Evolutionary conservation across 2,888 invertebrate species (phyloP), one percentile per base, ranked within the genome.

Genomic region (Hydrotaea diabolus): DNA sequence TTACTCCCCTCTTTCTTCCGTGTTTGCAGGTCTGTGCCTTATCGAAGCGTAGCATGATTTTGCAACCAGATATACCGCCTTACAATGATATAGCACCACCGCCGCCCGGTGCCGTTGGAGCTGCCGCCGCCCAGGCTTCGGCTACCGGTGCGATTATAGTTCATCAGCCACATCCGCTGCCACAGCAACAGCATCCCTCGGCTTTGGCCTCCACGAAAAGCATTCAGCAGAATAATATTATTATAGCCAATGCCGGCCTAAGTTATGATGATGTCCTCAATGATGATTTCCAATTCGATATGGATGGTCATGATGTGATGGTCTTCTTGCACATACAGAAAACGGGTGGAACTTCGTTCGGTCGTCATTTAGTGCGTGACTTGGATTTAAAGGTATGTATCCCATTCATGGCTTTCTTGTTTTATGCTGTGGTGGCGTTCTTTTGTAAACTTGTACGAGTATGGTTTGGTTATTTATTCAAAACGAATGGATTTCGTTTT

Each of bases 261-360:
- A 97, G 97, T 88, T 97, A 97, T 91, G 97, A 97, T 91, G 97
- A 97, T 92, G 95, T 97, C 89, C 94, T 97, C 78, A 96, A 96
- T 91, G 97, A 97, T 91, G 96, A 96, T 93, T 97, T 97, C 92
- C 95, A 96, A 89, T 97, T 97, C 93, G 96, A 97, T 92, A 96
- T 97, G 93, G 96, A 96, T 91, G 97, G 96, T 13, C 96, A 97
- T 90, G 99, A 99, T 93, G 99, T 99, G 79, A 96, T 99, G 94
- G 99, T 99, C 95, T 99, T 94, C 93, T 90, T 99, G 87, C 99
- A 99, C 92, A 99, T 99, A 92, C 99, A 99, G 93, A 99, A 99
- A 93, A 99, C 99, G 75, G 99, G 99, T 77, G 99, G 99, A 36
- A 99, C 99, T 55, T 96, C 98, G 8, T 99, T 99, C 92, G 99